Evolutionary conservation across 2,888 invertebrate genomes (phyloP), one percentile per base, ranked within the genome.

Genomic region (Saturnia pavonia): DNA sequence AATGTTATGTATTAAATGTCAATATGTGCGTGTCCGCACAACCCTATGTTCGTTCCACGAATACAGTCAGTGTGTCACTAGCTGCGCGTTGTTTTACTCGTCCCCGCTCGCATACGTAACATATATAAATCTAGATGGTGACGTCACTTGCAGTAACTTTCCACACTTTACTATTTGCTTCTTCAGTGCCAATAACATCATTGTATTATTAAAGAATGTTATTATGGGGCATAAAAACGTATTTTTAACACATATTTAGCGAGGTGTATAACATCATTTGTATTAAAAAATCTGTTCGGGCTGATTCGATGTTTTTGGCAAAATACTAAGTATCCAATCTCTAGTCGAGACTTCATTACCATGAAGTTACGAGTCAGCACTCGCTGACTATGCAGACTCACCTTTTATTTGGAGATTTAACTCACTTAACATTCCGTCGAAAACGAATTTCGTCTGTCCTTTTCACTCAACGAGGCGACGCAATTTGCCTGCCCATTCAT

Each of bases 361-460:
- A 89, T 88, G 87, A 85, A 84, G 77, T 78, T 82, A 75, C 77
- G 79, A 84, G 83, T 88, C 88, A 87, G 88, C 88, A 86, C 79
- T 78, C 83, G 91, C 88, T 88, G 89, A 91, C 87, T 88, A 81
- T 78, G 80, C 88, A 85, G 57, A 81, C 86, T 84, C 83, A 91
- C 91, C 91, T 91, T 91, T 90, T 91, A 91, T 91, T 90, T 89
- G 87, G 85, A 86, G 89, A 90, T 90, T 93, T 92, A 90, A 92
- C 91, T 91, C 89, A 88, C 87, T 92, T 91, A 90, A 88, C 87
- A 88, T 90, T 89, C 85, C 85, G 83, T 85, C 83, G 83, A 83
- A 85, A 89, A 87, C 85, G 89, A 88, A 89, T 87, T 87, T 86
- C 78, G 76, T 76, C 74, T 79, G 75, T 86, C 86, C 77, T 80